phyloP scores from a whole-genome alignment of 2,113 vertebrate genomes.

The Prochilodus magdalenae region DNA sequence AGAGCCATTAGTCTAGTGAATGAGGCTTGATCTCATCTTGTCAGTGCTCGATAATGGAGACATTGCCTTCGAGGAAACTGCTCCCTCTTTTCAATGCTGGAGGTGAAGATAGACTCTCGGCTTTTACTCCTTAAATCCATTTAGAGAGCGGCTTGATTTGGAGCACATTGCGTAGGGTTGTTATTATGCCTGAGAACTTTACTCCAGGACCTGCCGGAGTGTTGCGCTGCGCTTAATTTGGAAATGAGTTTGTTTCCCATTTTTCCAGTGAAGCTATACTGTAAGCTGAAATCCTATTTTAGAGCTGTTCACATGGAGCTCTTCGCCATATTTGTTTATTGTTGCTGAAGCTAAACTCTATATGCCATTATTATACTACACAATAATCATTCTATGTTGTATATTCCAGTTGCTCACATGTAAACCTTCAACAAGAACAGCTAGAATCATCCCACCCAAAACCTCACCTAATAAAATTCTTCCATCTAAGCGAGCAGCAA shows the following conservation, averaged over 20 bases:
- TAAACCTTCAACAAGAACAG: too few species aligned
- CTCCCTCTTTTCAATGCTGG: conserved; percentile 40
- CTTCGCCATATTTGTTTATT: too few species aligned
- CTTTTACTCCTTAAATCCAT: conserved; percentile 3
- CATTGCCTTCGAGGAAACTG: conserved; percentile 47
- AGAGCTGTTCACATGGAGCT: neutral
- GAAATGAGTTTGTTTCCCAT: neutral
- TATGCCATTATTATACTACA: too few species aligned
- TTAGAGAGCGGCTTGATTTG: neutral
- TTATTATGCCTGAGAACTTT: neutral
- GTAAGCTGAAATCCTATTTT: neutral
- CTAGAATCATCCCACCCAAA: too few species aligned
- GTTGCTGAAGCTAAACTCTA: too few species aligned
- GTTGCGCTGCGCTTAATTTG: neutral
- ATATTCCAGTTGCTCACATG: too few species aligned
- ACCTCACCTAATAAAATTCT: too few species aligned
- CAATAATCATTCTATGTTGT: too few species aligned
- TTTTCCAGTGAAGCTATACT: neutral
- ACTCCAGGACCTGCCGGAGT: neutral
- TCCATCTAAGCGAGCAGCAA: too few species aligned
- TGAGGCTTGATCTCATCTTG: conserved; percentile 44
- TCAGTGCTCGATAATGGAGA: conserved; percentile 62
- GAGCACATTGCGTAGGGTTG: neutral
- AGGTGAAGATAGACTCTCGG: conserved; percentile 10
- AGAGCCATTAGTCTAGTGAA: conserved; percentile 59